A percentile compares a stretch with the other conserved stretches of the same genome.
Conservation (phyloP, 2,888 invertebrate species). For the Ormyrus pomaceus region DNA sequence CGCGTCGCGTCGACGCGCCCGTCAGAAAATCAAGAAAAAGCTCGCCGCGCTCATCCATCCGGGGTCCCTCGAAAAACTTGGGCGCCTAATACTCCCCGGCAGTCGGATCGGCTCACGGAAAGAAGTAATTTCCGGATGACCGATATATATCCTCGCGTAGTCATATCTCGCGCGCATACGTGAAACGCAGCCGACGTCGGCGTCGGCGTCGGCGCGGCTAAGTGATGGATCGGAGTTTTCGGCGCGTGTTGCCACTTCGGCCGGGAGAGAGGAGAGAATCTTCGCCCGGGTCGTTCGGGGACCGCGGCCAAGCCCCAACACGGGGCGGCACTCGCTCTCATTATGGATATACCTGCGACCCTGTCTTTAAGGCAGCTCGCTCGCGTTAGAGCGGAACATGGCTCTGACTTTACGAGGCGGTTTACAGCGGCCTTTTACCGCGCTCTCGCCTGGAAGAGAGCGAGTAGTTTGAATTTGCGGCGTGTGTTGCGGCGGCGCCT, state of each 20-base stretch:
- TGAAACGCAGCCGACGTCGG: constrained; percentile 20
- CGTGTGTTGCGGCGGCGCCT: too few species aligned
- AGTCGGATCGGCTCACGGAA: background rate
- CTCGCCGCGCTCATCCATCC: too few species aligned
- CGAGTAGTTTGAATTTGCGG: too few species aligned
- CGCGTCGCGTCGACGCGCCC: too few species aligned
- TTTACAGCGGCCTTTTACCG: constrained; percentile 25
- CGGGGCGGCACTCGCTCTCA: constrained; percentile 63
- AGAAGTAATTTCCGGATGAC: constrained; percentile 44
- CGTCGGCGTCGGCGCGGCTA: constrained; percentile 3
- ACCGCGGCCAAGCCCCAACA: constrained; percentile 62
- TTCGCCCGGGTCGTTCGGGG: constrained; percentile 57
- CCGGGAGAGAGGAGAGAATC: background rate
- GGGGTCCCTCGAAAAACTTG: too few species aligned
- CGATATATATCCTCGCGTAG: constrained; percentile 21
- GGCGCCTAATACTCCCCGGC: background rate
- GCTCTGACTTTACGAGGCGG: constrained; percentile 47
- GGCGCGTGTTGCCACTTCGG: constrained; percentile 46
- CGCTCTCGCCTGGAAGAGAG: too few species aligned
- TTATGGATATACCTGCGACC: constrained; percentile 54
- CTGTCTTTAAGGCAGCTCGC: constrained; percentile 37
- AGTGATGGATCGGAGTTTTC: constrained; percentile 61
- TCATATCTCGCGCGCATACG: background rate
- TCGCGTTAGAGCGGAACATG: background rate
- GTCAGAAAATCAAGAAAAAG: too few species aligned